Percentiles rank a stretch among this genome's conserved stretches.
phyloP scores from a whole-genome alignment of 2,888 invertebrate genomes.

The Nomada ferruginata region DNA sequence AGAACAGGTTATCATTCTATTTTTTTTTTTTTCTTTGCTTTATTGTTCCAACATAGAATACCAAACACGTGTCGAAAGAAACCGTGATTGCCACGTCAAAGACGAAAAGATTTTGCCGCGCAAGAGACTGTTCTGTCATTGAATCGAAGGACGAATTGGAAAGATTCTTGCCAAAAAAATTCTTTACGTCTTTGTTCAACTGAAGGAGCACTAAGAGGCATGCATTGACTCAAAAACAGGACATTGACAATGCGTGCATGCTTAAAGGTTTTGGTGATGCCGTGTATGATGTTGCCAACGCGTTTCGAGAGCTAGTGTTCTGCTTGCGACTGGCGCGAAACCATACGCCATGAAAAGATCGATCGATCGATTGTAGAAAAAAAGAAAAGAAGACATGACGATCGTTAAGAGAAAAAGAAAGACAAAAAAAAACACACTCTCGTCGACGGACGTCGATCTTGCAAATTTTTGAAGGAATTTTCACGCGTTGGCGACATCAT shows the following conservation, averaged over 20 bases:
- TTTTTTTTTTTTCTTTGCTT: constrained; percentile 1
- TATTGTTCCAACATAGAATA: not conserved
- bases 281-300: constrained; percentile 84
- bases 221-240: constrained; percentile 82
- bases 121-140: not conserved
- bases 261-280: constrained; percentile 82
- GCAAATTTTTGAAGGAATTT: constrained; percentile 14
- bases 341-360: constrained; percentile 7
- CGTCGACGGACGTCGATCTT: constrained; percentile 33
- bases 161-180: too few relatives aligned
- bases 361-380: constrained; percentile 40
- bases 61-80: constrained; percentile 26
- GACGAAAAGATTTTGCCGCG: constrained; percentile 53
- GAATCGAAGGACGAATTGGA: too few relatives aligned
- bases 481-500: constrained; percentile 84
- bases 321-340: constrained; percentile 35
- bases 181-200: constrained; percentile 66
- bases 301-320: constrained; percentile 52
- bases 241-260: constrained; percentile 85
- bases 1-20: constrained; percentile 84
- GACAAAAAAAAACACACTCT: constrained; percentile 17
- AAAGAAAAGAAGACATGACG: constrained; percentile 14
- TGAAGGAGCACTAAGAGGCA: constrained; percentile 82
- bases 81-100: constrained; percentile 20
- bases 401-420: constrained; percentile 10